Evolutionary conservation across 1,140 invertebrate genomes (phyloP).

Genomic region (Archivesica marissinica): DNA sequence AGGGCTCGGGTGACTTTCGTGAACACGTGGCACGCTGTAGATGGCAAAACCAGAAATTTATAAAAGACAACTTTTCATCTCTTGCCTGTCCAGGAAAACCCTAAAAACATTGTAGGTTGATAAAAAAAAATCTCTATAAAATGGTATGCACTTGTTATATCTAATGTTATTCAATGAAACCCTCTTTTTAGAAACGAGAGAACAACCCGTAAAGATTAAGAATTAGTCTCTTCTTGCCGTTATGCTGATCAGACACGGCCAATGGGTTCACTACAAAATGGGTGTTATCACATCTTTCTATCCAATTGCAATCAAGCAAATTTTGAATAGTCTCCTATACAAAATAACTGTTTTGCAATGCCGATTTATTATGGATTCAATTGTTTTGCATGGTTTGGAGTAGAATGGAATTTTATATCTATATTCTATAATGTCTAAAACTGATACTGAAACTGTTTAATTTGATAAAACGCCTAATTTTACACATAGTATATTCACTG

Average conservation of each 20-base stretch:
- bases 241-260: neutral
- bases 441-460: too few species aligned
- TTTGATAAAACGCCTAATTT: too few species aligned
- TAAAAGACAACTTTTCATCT: neutral
- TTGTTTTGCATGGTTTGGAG: neutral
- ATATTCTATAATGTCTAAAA: neutral
- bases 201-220: conserved; percentile 7
- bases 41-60: conserved; percentile 56
- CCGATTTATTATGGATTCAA: neutral
- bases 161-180: conserved; percentile 25
- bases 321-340: neutral
- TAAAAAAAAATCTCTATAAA: conserved; percentile 49
- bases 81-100: conserved; percentile 41
- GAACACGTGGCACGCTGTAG: conserved; percentile 47
- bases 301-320: neutral
- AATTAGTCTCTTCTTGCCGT: neutral
- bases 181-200: neutral
- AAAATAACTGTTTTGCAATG: neutral
- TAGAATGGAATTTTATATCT: conserved; percentile 7
- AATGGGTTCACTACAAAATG: too few species aligned
- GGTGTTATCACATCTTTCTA: neutral
- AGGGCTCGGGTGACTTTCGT: conserved; percentile 40
- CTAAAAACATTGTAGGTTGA: conserved; percentile 33
- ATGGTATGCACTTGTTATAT: conserved; percentile 45
- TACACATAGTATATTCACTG: too few species aligned